Percentiles rank a stretch among this genome's conserved stretches.
Conservation (phyloP, 2,888 invertebrate genomes). For the Helicoverpa assulta region DNA sequence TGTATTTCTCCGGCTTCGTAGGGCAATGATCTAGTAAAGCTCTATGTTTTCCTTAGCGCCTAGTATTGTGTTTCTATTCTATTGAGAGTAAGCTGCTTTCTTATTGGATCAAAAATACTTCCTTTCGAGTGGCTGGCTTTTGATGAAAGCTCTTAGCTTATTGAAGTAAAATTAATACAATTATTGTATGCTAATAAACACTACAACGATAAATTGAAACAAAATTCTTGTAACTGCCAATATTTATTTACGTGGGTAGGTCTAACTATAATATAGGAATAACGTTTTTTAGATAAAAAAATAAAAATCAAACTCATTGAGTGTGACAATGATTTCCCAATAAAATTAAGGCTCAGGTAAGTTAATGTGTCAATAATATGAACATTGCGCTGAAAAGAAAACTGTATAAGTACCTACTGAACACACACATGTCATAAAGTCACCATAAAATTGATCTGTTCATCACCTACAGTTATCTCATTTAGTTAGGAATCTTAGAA, state of each 20-base stretch:
- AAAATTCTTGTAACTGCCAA: background rate
- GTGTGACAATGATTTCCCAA: too few species aligned
- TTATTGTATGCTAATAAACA: background rate
- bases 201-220: background rate
- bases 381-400: too few species aligned
- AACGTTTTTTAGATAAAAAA: too few species aligned
- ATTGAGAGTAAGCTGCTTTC: conserved; percentile 13
- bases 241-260: too few species aligned
- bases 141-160: background rate
- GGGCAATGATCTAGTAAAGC: conserved; percentile 37
- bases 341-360: too few species aligned
- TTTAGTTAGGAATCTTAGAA: background rate
- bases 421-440: too few species aligned
- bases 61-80: conserved; percentile 32
- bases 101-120: conserved; percentile 37
- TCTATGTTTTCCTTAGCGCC: conserved; percentile 36
- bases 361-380: too few species aligned
- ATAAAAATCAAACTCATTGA: too few species aligned
- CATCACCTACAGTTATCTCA: too few species aligned
- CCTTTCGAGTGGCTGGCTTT: conserved; percentile 5
- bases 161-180: background rate
- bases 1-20: conserved; percentile 29
- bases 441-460: too few species aligned
- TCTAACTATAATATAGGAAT: too few species aligned
- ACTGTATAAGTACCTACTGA: too few species aligned